Percentiles rank a stretch among this genome's conserved stretches.
phyloP scores from a whole-genome alignment of 2,888 invertebrate genomes.

The Troilus luridus region DNA sequence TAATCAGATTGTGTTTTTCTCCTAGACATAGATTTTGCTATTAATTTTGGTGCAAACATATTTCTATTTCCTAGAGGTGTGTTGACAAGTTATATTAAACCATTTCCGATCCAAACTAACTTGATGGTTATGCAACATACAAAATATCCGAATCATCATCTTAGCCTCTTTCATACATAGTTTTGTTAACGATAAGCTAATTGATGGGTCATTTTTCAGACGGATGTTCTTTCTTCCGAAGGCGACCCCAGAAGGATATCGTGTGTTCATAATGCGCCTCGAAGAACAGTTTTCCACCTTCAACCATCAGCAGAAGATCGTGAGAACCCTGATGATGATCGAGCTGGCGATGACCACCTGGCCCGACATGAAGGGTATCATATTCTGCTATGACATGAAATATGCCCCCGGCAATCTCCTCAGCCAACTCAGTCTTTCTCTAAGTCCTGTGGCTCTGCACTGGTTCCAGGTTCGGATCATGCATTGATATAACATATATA shows the following conservation, averaged over 20 bases:
- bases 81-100: no score
- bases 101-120: no score
- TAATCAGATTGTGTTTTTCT: no score
- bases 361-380: neutral
- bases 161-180: no score
- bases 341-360: neutral
- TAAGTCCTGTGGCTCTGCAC: neutral
- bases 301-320: neutral
- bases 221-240: neutral
- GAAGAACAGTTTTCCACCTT: neutral
- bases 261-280: neutral
- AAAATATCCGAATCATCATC: no score
- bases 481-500: neutral
- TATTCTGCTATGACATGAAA: neutral
- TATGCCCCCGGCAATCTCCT: neutral
- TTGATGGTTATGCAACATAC: no score
- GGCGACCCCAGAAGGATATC: conserved; percentile 2
- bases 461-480: neutral
- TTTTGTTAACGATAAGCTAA: neutral
- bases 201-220: neutral
- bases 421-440: neutral
- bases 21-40: no score
- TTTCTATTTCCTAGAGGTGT: no score
- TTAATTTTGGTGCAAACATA: no score
- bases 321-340: neutral